Base-by-base conservation (phyloP, 2,888 invertebrate genomes). In the Spisula solida region DNA sequence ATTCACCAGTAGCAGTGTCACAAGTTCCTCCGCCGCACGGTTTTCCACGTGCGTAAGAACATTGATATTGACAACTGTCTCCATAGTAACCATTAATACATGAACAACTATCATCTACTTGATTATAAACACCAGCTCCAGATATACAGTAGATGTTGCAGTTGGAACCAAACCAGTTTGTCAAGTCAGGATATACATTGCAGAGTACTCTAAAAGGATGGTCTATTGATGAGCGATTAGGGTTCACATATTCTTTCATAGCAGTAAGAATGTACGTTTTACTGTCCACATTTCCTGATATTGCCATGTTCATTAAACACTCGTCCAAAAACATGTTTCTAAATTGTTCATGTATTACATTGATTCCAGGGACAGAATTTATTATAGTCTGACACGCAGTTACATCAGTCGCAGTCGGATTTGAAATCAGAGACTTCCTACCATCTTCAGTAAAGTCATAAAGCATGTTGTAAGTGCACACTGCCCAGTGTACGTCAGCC, bases 21-120 rank as follows among this genome's bases (percentile, higher is more conserved):
- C 95, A 95, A 0, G 89, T 85, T n/a, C 93, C 93, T 12, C 93
- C 93, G 16, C 93, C 94, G 90, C 95, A 95, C 10, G 92, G 70
- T 20, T 81, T 66, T 18, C 86, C 88, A 48, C 86, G 75, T 5
- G 88, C 89, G 51, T 81, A 89, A 0, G 91, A 92, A 82, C 95
- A 95, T 0, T 88, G 80, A 47, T 86, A 51, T 47, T 92, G 81
- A 81, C 95, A 95, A 0, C 70, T 60, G 14, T 78, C 55, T 5
- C 94, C 94, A 90, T 92, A 95, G 89, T 88, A 95, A 12, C 94
- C 94, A 41, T 90, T 70, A 14, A 82, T 29, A 87, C 95, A 95
- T 12, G 70, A 10, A 86, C 95, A 95, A 1, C n/a, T 31, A 5
- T 29, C 48, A 16, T 82, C 34, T 12, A 56, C 81, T 56, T 83